Base-by-base conservation (phyloP, 2,888 invertebrate genomes). In the Metellina segmentata region DNA sequence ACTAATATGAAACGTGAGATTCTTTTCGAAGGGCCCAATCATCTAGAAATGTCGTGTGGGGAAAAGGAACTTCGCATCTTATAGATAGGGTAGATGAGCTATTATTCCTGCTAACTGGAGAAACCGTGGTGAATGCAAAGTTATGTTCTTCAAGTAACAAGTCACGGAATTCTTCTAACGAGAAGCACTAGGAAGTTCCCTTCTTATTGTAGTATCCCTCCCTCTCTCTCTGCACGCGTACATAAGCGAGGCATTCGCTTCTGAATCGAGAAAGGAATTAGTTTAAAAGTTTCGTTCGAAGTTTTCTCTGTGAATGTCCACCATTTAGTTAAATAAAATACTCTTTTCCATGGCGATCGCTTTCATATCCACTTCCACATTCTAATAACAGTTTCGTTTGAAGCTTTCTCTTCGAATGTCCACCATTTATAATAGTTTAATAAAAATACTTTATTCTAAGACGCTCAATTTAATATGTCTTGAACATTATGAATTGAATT, bases 161-260 rank as follows among this genome's bases (percentile, higher is more conserved):
- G 83, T 89, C 88, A 89, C 81, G 81, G 69, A 81, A 20, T 19
- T 81, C 53, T n/a, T 0, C 74, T 88, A 88, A 81, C 49, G 51
- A 82, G 81, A 9, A 20, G 70, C 4, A 34, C 75, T n/a, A 82
- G 69, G 77, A 89, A 82, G 77, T n/a, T 78, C 49, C 19, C 9
- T 51, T 70, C 7, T 69, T 74, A 51, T 71, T 71, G 70, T 78
- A 20, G 1, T 16, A 16, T 16, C 13, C 78, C 34, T 77, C 70
- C 48, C 70, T 86, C 34, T 77, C 70, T n/a, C 70, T 86, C 0
- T 5, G 61, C 61, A 61, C 61, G 9, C 61, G 61, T 61, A 5
- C 11, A 5, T 11, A 61, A 61, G 16, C 9, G 7, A 61, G 61
- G 61, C 16, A 11, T 61, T 61, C 8, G 5, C 11, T 61, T 5